Percentiles rank a stretch among this genome's conserved stretches.
These are phyloP conservation scores for Drosophila tropicalis DNA, from an alignment of 1,140 invertebrate species.

Conservation along the genomic window DNA sequence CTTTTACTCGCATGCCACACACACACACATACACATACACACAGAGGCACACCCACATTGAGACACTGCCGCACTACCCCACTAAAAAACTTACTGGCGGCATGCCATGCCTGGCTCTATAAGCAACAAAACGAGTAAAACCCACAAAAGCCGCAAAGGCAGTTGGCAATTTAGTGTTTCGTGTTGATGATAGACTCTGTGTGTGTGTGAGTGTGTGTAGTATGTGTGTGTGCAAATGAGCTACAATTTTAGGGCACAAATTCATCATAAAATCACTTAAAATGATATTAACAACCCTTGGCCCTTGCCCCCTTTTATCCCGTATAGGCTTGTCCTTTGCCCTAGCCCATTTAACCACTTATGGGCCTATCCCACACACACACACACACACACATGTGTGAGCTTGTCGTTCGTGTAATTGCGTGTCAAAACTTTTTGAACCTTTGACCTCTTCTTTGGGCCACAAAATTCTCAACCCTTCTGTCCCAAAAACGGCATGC, in stretches of 20 bases:
- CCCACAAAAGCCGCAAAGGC: conserved; percentile 36
- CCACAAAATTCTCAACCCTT: conserved; percentile 24
- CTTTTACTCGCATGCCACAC: conserved; percentile 50
- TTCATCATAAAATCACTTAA: conserved; percentile 82
- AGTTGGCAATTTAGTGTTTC: conserved; percentile 43
- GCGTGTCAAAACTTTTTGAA: conserved; percentile 76
- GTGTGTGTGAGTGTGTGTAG: conserved; percentile 14
- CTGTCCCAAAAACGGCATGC: conserved; percentile 38
- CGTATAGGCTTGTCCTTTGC: conserved; percentile 8
- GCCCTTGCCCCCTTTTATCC: conserved; percentile 21
- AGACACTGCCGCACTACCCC: conserved; percentile 8
- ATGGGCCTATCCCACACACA: conserved; percentile 49
- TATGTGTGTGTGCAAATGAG: conserved; percentile 65
- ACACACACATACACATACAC: neutral
- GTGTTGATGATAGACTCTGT: conserved; percentile 54
- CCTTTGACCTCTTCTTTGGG: conserved; percentile 58
- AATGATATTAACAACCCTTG: conserved; percentile 74
- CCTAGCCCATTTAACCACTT: conserved; percentile 11
- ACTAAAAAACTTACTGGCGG: neutral
- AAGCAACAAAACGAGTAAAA: conserved; percentile 1
- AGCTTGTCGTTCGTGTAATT: conserved; percentile 60
- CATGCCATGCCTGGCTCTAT: neutral
- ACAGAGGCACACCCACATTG: neutral
- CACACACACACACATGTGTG: neutral
- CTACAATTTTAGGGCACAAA: conserved; percentile 75